Evolutionary conservation across 2,888 invertebrate genomes (phyloP), one percentile per base, ranked within the genome.

Genomic region (Calameuta idolon): DNA sequence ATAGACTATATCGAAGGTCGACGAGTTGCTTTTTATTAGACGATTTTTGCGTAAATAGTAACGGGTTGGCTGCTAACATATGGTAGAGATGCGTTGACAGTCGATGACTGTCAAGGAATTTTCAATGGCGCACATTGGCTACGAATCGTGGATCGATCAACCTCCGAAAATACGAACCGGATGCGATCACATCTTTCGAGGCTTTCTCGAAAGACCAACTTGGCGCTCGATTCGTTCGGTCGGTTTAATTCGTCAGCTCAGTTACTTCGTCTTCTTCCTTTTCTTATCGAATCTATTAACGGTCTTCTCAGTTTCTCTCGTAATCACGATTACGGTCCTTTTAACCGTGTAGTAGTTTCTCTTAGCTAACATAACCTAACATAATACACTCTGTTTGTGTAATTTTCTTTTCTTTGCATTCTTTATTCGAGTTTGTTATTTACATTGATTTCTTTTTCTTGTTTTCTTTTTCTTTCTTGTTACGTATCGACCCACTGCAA

Each of bases 1-100:
- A 82, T 83, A 83, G 85, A 84, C 86, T 88, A 86, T 86, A 89
- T 88, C 88, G 89, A 89, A 89, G 89, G 89, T 89, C 89, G 89
- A 87, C 89, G 81, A 83, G 88, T 88, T 88, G 81, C 82, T 85
- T 88, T 87, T 86, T 86, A 86, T 87, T 85, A 83, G 83, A 82
- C 83, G 85, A 87, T 88, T 89, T 88, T 89, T 87, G 85, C 85
- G 81, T 82, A 83, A 85, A 85, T 84, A 85, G 84, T 83, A 82
- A 85, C 82, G 80, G 82, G 37, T 71, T 37, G 69, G 77, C 77
- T 75, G 79, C 80, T 85, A 86, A 84, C 88, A 87, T 88, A 88
- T 89, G 86, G 85, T 79, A 77, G 75, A 78, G 85, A 85, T 84
- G 81, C 82, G 80, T 79, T 81, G 76, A 73, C 74, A 77, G 76